Conservation (phyloP, 1,140 invertebrate species). For the Neomicropteryx cornuta region DNA sequence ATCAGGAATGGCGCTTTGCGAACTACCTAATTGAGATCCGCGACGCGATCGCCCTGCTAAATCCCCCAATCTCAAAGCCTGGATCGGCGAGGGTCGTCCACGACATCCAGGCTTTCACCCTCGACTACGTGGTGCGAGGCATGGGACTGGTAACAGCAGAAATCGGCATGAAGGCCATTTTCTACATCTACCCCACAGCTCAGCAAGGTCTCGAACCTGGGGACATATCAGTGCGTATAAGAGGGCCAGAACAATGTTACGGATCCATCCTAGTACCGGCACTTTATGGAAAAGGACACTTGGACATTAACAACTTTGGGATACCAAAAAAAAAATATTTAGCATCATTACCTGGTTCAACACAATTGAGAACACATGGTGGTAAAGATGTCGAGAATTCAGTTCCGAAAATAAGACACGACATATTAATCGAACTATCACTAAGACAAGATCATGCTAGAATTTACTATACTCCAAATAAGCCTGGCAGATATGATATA, state of each 20-base stretch:
- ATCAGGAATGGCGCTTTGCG: conserved; percentile 41
- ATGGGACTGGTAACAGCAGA: conserved; percentile 43
- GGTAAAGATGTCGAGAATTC: conserved; percentile 33
- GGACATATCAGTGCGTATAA: conserved; percentile 35
- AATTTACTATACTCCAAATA: conserved; percentile 29
- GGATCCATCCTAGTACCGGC: conserved; percentile 30
- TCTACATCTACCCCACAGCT: conserved; percentile 38
- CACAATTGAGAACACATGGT: conserved; percentile 29
- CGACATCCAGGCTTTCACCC: conserved; percentile 24
- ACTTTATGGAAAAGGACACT: conserved; percentile 32
- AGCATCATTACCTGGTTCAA: conserved; percentile 29
- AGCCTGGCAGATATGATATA: conserved; percentile 34
- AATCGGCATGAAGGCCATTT: conserved; percentile 34
- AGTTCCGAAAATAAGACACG: conserved; percentile 33
- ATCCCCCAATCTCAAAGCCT: conserved; percentile 27
- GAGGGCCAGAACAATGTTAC: conserved; percentile 33
- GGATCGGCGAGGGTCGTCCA: conserved; percentile 20
- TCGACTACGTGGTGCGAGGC: conserved; percentile 42
- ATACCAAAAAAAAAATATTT: conserved; percentile 24
- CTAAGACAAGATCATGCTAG: conserved; percentile 24
- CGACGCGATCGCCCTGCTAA: conserved; percentile 30
- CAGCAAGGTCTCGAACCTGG: conserved; percentile 36
- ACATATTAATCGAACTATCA: conserved; percentile 32
- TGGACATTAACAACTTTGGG: conserved; percentile 30
- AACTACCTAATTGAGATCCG: conserved; percentile 35